A percentile compares a stretch with the other conserved stretches of the same genome.
phyloP scores from a whole-genome alignment of 2,113 vertebrate species.

The Rhinopomastus cyanomelas region DNA sequence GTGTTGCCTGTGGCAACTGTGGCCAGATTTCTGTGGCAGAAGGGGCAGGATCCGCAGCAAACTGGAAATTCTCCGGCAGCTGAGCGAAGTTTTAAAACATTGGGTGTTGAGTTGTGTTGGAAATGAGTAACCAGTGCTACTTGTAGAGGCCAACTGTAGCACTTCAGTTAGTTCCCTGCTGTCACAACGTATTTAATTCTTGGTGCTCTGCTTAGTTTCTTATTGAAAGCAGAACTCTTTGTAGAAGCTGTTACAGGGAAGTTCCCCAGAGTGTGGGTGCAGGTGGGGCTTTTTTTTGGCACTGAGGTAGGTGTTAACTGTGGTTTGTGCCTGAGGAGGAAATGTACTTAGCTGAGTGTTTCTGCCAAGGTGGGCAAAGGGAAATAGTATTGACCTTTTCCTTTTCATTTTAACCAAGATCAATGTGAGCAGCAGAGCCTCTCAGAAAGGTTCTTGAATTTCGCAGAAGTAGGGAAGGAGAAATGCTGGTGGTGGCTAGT shows the following conservation, averaged over 20 bases:
- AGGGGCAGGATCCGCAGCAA: background rate
- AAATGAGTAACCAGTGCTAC: conserved; percentile 32
- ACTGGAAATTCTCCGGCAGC: conserved; percentile 23
- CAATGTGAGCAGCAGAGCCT: background rate
- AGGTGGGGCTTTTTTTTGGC: conserved; percentile 49
- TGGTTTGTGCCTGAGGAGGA: conserved; percentile 30
- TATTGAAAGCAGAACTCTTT: conserved; percentile 34
- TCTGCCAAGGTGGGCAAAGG: conserved; percentile 39
- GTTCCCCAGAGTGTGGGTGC: conserved; percentile 49
- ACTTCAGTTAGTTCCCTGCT: conserved; percentile 17
- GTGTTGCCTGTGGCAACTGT: background rate
- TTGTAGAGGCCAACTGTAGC: background rate
- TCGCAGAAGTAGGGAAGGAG: background rate
- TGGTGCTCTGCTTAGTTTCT: background rate
- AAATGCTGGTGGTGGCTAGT: background rate
- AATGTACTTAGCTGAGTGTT: background rate
- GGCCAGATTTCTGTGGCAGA: background rate
- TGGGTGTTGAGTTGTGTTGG: conserved; percentile 28
- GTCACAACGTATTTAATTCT: conserved; percentile 11
- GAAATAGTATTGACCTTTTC: conserved; percentile 49
- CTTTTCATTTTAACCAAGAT: conserved; percentile 26
- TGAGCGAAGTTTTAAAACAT: conserved; percentile 8
- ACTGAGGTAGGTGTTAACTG: conserved; percentile 45
- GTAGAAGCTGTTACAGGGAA: conserved; percentile 29
- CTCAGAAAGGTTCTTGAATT: background rate